Evolutionary conservation across 2,888 invertebrate genomes (phyloP).

Genomic region (Trissoscelio sp.): DNA sequence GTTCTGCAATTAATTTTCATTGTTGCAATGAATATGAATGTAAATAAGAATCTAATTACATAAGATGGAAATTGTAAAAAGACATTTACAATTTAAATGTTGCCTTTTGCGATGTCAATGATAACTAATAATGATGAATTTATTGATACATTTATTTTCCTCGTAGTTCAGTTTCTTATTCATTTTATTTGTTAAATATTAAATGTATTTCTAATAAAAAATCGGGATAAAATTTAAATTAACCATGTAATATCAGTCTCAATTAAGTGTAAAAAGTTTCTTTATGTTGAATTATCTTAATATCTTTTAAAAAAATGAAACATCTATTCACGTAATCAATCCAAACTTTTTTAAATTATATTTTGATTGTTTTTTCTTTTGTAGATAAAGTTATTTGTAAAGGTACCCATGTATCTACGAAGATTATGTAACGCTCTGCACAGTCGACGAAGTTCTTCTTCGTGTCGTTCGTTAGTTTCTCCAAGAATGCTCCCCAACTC

Average conservation of each 20-base stretch:
- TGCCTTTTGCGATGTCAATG: neutral
- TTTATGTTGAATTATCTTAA: too few relatives aligned
- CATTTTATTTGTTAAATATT: too few relatives aligned
- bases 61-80: slow-evolving; percentile 14
- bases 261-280: too few relatives aligned
- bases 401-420: slow-evolving; percentile 91
- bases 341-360: too few relatives aligned
- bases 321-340: too few relatives aligned
- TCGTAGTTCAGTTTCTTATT: neutral
- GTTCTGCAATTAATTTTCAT: slow-evolving; percentile 7
- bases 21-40: slow-evolving; percentile 14
- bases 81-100: slow-evolving; percentile 48
- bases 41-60: slow-evolving; percentile 23
- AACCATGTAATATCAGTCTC: too few relatives aligned
- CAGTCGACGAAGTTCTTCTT: slow-evolving; percentile 92
- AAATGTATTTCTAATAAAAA: too few relatives aligned
- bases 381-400: neutral
- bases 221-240: too few relatives aligned
- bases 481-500: slow-evolving; percentile 90
- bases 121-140: slow-evolving; percentile 1
- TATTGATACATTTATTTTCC: neutral
- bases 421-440: slow-evolving; percentile 94
- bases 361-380: too few relatives aligned
- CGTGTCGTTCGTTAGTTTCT: slow-evolving; percentile 86
- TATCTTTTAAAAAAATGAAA: too few relatives aligned